Evolutionary conservation across 1,140 invertebrate species (phyloP).

Genomic region (Neodiprion fabricii): DNA sequence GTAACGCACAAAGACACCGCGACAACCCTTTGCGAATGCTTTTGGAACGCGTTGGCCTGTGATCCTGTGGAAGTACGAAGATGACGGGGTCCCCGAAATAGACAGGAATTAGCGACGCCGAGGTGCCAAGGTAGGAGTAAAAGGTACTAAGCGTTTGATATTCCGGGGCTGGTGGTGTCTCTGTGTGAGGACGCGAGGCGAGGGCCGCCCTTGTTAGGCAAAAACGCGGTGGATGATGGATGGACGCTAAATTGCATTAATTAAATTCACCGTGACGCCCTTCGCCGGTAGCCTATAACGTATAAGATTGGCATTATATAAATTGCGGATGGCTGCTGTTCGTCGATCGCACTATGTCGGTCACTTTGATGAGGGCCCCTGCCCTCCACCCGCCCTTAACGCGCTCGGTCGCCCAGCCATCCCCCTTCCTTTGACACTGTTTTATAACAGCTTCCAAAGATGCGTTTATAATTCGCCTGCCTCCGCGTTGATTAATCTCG

Average conservation of each 20-base stretch:
- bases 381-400: constrained; percentile 8
- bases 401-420: not conserved
- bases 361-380: constrained; percentile 49
- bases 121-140: no score
- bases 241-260: constrained; percentile 63
- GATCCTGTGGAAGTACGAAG: no score
- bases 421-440: not conserved
- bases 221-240: constrained; percentile 62
- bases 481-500: no score
- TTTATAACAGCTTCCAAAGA: no score
- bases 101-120: no score
- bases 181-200: constrained; percentile 17
- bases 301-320: no score
- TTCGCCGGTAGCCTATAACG: constrained; percentile 12
- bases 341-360: constrained; percentile 27
- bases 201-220: constrained; percentile 54
- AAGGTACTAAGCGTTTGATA: not conserved
- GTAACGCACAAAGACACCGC: no score
- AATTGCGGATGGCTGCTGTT: no score
- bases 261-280: constrained; percentile 60
- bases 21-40: no score
- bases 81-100: no score
- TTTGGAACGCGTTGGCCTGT: no score
- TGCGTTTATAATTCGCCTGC: no score
- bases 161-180: constrained; percentile 18